Percentiles rank a stretch among this genome's conserved stretches.
Evolutionary conservation across 1,140 invertebrate species (phyloP).

Genomic region (Saccostrea echinata): DNA sequence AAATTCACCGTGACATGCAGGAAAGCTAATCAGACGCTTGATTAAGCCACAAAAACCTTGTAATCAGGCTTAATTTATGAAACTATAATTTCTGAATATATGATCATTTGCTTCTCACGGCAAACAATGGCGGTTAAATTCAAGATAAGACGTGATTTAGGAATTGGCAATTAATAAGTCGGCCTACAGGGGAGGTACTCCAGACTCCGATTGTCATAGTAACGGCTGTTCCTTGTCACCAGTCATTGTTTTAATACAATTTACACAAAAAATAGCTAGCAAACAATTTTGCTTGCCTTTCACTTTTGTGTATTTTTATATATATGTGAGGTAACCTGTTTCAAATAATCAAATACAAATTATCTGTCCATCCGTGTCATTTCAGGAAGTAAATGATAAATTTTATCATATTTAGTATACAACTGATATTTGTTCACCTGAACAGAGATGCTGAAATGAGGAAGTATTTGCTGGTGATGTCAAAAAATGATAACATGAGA

Average conservation of each 20-base stretch:
- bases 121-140: slow-evolving; percentile 11
- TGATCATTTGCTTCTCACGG: slow-evolving; percentile 33
- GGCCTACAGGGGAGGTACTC: not conserved
- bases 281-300: too few relatives aligned
- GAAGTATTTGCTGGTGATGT: not conserved
- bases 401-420: not conserved
- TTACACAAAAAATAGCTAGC: too few relatives aligned
- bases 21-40: slow-evolving; percentile 35
- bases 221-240: slow-evolving; percentile 1
- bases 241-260: not conserved
- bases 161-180: slow-evolving; percentile 21
- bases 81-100: slow-evolving; percentile 38
- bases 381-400: not conserved
- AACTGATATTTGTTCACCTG: not conserved
- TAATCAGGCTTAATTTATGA: slow-evolving; percentile 34
- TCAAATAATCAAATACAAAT: not conserved
- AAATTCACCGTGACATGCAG: slow-evolving; percentile 26
- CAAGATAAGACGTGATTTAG: slow-evolving; percentile 32
- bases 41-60: slow-evolving; percentile 24
- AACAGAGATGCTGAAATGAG: not conserved
- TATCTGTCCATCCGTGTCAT: not conserved
- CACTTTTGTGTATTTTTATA: too few relatives aligned
- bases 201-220: not conserved
- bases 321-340: too few relatives aligned
- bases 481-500: not conserved